Base-by-base conservation (phyloP, 1,140 invertebrate species). In the Dendrolimus kikuchii region DNA sequence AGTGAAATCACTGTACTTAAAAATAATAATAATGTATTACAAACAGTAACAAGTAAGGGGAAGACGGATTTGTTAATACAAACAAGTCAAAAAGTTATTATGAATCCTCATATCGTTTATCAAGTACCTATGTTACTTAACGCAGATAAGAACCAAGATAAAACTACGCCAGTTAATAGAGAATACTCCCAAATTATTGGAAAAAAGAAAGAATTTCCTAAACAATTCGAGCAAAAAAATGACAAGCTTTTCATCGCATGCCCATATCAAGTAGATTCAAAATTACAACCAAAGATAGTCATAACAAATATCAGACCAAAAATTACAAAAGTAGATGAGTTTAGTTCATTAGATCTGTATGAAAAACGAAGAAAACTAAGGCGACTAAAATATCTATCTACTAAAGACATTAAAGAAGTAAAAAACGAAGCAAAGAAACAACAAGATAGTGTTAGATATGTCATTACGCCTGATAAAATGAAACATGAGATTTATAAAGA, bases 391-490 rank as follows among this genome's bases (percentile, higher is more conserved):
- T 72, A 82, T 60, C 55, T 82, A 49, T 60, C 71, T 42, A 39
- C 39, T 23, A 50, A 50, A 10, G 77, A 82, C 38, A 47, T 5
- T 10, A 78, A 78, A 65, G 68, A 74, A 8, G 50, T 40, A 23
- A 80, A 81, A 66, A 7, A 45, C 43, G 71, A 77, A 50, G 9
- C 38, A 36, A 58, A 55, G 40, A 57, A 47, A 6, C 44, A 60
- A 52, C 38, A 36, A 38, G 59, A 64, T 47, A 48, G 10, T 46
- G 41, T 47, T 36, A 73, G 61, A 41, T 75, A 77, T 61, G 72
- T 87, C n/a, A 77, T 85, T 53, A 87, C 80, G n/a, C 74, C 83
- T 9, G 72, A 77, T 46, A 83, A 80, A 64, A 82, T 87, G 60
- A 77, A 72, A 51, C 66, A 51, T 7, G 83, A 87, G 55, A 77